These are phyloP conservation scores for Sinocyclocheilus maitianheensis DNA, from an alignment of 2,113 vertebrate species.

Conservation along the genomic window DNA sequence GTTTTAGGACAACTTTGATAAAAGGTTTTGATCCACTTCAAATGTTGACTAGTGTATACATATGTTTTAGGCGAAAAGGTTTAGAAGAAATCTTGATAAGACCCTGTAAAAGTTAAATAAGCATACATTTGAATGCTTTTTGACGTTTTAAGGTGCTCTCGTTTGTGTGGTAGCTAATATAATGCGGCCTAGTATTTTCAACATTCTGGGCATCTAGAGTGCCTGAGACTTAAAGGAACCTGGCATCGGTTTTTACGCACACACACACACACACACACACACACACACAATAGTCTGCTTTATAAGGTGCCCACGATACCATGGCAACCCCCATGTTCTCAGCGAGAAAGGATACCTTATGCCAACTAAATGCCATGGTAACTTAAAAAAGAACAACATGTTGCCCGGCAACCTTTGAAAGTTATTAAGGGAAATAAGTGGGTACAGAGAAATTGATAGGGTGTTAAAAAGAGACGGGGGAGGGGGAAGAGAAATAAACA, in stretches of 20 bases:
- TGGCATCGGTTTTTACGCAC: constrained; percentile 53
- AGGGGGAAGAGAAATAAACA: constrained; percentile 38
- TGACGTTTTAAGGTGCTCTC: neutral
- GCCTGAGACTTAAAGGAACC: constrained; percentile 41
- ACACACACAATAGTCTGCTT: constrained; percentile 72
- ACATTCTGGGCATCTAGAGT: constrained; percentile 47
- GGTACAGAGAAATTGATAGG: constrained; percentile 68
- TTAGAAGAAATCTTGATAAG: neutral
- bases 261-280: constrained; percentile 53
- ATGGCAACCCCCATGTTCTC: constrained; percentile 80
- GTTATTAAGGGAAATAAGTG: constrained; percentile 79
- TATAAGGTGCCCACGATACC: constrained; percentile 77
- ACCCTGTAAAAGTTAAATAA: neutral
- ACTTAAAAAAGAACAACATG: constrained; percentile 71
- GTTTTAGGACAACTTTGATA: too few relatives aligned
- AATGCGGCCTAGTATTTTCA: constrained; percentile 13
- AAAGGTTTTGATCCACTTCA: too few relatives aligned
- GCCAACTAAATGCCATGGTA: constrained; percentile 83
- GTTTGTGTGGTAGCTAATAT: constrained; percentile 17
- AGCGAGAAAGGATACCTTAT: constrained; percentile 71
- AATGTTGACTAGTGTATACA: too few relatives aligned
- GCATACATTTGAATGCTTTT: neutral
- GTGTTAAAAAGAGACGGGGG: constrained; percentile 47
- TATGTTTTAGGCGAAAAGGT: neutral
- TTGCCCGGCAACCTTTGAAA: constrained; percentile 81